Evolutionary conservation across 2,113 vertebrate species (phyloP), one percentile per base, ranked within the genome.

Genomic region (Odocoileus virginianus): DNA sequence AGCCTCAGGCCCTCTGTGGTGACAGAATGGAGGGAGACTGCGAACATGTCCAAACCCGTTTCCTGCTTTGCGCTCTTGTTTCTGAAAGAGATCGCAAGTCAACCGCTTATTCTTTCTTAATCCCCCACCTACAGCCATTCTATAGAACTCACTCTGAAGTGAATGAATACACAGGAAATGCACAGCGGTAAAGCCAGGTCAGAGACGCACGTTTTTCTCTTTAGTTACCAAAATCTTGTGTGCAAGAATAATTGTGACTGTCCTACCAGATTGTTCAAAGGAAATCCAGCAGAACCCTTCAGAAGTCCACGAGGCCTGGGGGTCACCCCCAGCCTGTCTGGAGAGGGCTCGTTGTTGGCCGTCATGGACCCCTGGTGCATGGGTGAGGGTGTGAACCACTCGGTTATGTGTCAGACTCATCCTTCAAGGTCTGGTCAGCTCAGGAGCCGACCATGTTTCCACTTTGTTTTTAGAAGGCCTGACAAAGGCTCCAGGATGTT

Each of bases 401-500:
- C 8, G 0, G 25, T 5, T 52, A 15, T 19, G 12, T 79, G 25
- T 64, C 89, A 82, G 67, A 47, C 58, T 86, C 45, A 28, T 58
- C 64, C 6, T 28, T 92, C 33, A 89, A 94, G 21, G 25, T 40
- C 78, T 57, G 54, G 14, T 47, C 52, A 60, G 50, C 43, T 40
- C 60, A 64, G 61, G 86, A 93, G 79, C 23, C 97, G 16, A 28
- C 2, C 43, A 0, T 14, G 47, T 50, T 91, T 60, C 52, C 30
- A 50, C 94, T 50, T 89, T 64, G 71, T 91, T 78, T 95, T 86
- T 74, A 27, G 84, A 97, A 94, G 84, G 40, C 60, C 76, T 21
- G 87, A 33, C 33, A 33, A 47, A 85, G 58, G 28, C 33, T 58
- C 13, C 2, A 6, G 79, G 52, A 9, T 95, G 86, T 81, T 92